phyloP scores from a whole-genome alignment of 2,797 vertebrate genomes.

The Crossoptilon crossoptilon region DNA sequence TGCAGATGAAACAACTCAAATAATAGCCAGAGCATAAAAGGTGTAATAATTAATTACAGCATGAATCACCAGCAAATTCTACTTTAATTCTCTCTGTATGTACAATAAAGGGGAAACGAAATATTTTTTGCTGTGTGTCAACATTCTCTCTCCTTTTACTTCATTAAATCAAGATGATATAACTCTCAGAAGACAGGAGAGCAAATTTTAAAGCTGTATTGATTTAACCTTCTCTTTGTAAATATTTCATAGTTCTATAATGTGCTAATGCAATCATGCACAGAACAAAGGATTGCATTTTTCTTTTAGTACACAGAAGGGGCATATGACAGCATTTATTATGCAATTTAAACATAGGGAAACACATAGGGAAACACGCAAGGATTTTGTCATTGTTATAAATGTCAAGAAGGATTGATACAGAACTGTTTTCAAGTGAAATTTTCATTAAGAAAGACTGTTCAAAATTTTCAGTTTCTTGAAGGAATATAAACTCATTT shows the following conservation, averaged over 20 bases:
- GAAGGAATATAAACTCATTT: background rate
- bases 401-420: slow-evolving; percentile 43
- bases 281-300: slow-evolving; percentile 69
- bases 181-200: slow-evolving; percentile 74
- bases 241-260: slow-evolving; percentile 80
- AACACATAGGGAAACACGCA: slow-evolving; percentile 39
- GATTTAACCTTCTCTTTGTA: slow-evolving; percentile 82
- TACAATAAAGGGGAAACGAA: slow-evolving; percentile 56
- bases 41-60: slow-evolving; percentile 72
- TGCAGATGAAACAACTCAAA: slow-evolving; percentile 47
- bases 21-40: slow-evolving; percentile 50
- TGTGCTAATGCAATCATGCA: slow-evolving; percentile 67
- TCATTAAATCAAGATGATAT: slow-evolving; percentile 81
- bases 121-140: slow-evolving; percentile 71
- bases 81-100: slow-evolving; percentile 58
- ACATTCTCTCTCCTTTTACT: slow-evolving; percentile 74
- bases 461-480: slow-evolving; percentile 31
- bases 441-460: slow-evolving; percentile 1
- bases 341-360: slow-evolving; percentile 55
- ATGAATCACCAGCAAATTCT: slow-evolving; percentile 63
- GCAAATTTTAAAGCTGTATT: slow-evolving; percentile 81
- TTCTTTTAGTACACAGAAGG: slow-evolving; percentile 45
- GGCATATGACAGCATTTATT: slow-evolving; percentile 67
- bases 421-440: slow-evolving; percentile 40
- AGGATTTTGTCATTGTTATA: slow-evolving; percentile 44